Base-by-base conservation (phyloP, 2,888 invertebrate genomes). In the Mythimna impura region DNA sequence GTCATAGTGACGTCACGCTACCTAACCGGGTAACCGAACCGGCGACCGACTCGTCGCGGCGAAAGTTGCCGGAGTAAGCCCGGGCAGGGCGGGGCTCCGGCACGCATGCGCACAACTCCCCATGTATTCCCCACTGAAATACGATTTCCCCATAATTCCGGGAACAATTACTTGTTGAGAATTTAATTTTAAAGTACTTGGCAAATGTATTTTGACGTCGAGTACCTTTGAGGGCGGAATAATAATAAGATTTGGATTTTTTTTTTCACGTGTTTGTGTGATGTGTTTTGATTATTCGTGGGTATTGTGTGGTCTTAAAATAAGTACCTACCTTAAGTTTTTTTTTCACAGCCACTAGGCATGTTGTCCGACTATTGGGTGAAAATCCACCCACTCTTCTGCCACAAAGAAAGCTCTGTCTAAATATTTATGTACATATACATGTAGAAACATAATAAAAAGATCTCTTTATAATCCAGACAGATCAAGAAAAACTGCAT, bases 51-150 rank as follows among this genome's bases (percentile, higher is more conserved):
- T 80, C 77, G 66, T 78, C 57, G 80, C 66, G 71, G 36, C 14
- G 66, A 82, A 84, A 84, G 66, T 84, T 80, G 66, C 55, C 68
- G 57, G 62, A 80, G 84, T 75, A 89, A 88, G 89, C 92, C 93
- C 91, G 94, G 94, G 91, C 92, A 92, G 95, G 95, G 95, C 93
- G 95, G 93, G 93, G 94, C 94, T 89, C 75, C 64, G 52, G 22
- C 84, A 86, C 95, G 95, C 95, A 91, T 92, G 94, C 95, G 95
- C 86, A 72, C 63, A 55, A 67, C 78, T 70, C 78, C 65, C 52
- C 68, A 58, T 71, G 72, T 75, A 76, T 80, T 85, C 80, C 78
- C 86, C 69, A 62, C 77, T 80, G 75, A 84, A 85, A 83, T 82
- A 87, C 84, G 81, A 86, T 87, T 88, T 91, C 87, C 90, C 91